phyloP scores from a whole-genome alignment of 2,797 vertebrate genomes.

The Peromyscus melanophrys region DNA sequence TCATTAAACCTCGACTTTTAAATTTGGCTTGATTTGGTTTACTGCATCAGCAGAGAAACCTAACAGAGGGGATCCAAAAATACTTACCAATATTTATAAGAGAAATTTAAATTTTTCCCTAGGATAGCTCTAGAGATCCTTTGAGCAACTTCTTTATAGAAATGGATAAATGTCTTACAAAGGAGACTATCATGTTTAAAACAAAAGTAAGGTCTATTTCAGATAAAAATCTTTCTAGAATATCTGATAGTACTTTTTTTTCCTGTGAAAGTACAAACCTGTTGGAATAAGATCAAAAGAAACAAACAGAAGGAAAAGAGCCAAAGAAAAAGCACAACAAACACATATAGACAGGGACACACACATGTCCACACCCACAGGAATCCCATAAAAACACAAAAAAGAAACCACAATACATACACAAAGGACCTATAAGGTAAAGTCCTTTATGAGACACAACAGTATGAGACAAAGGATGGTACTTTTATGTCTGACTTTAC shows the following conservation, averaged over 20 bases:
- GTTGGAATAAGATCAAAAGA: background rate
- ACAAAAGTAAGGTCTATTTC: background rate
- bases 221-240: background rate
- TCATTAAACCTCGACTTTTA: too few species aligned
- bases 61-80: too few species aligned
- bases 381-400: background rate
- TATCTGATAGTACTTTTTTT: background rate
- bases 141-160: conserved; percentile 39
- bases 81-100: background rate
- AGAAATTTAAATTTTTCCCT: conserved; percentile 53
- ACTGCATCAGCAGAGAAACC: too few species aligned
- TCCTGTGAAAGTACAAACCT: background rate
- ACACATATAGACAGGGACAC: background rate
- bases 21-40: too few species aligned
- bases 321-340: background rate
- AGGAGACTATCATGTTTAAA: background rate
- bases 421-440: background rate
- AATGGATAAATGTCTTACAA: background rate
- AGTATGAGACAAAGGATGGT: too few species aligned
- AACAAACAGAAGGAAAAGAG: background rate
- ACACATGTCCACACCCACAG: background rate
- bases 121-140: conserved; percentile 35
- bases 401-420: background rate
- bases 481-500: conserved; percentile 20
- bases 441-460: too few species aligned